These are phyloP conservation scores for Amblyopsis rosae DNA, from an alignment of 2,113 vertebrate species.

Conservation along the genomic window DNA sequence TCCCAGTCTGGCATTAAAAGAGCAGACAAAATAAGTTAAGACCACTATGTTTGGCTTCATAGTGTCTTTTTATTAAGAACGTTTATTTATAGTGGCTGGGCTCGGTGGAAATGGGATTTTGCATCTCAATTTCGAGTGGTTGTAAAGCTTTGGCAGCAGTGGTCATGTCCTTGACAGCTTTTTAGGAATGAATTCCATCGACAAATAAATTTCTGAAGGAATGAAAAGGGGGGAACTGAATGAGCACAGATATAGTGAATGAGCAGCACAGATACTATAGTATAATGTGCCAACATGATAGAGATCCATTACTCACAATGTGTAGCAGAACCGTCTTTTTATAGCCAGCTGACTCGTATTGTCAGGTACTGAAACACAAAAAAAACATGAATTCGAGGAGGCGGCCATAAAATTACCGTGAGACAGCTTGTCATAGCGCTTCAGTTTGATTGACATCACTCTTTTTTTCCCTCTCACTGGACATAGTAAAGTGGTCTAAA, in stretches of 20 bases:
- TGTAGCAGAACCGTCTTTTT: conserved; percentile 35
- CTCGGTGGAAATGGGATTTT: conserved; percentile 43
- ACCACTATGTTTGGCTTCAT: conserved; percentile 26
- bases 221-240: conserved; percentile 41
- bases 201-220: conserved; percentile 42
- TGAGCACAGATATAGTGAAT: conserved; percentile 19
- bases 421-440: conserved; percentile 50
- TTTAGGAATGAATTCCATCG: conserved; percentile 36
- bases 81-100: conserved; percentile 46
- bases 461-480: conserved; percentile 52
- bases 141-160: conserved; percentile 24
- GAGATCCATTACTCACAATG: conserved; percentile 38
- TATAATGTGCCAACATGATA: conserved; percentile 28
- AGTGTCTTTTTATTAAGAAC: conserved; percentile 28
- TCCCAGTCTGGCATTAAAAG: conserved; percentile 8
- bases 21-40: conserved; percentile 21
- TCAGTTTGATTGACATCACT: conserved; percentile 63
- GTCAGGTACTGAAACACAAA: conserved; percentile 49
- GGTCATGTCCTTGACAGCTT: conserved; percentile 34
- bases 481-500: conserved; percentile 58
- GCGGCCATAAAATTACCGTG: conserved; percentile 7
- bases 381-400: conserved; percentile 42
- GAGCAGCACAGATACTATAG: conserved; percentile 13
- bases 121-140: conserved; percentile 39
- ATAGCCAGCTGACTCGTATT: conserved; percentile 50